Evolutionary conservation across 2,888 invertebrate genomes (phyloP).

Genomic region (Drosophila multiciliata): DNA sequence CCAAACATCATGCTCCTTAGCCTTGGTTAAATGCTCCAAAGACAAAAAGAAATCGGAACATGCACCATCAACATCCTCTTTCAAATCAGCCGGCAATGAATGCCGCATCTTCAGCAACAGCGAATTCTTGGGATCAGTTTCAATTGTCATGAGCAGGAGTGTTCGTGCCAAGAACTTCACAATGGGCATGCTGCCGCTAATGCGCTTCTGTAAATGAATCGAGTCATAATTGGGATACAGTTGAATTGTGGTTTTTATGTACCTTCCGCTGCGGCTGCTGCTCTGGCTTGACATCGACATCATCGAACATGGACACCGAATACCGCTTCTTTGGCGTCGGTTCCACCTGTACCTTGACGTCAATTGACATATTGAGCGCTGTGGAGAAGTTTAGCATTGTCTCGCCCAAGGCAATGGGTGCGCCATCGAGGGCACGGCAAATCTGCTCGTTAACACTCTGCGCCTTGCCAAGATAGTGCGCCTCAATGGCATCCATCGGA

Average conservation of each 20-base stretch:
- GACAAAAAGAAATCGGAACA: slow-evolving; percentile 80
- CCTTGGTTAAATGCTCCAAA: slow-evolving; percentile 81
- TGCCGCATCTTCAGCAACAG: slow-evolving; percentile 65
- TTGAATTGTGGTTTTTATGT: not conserved
- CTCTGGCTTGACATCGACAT: slow-evolving; percentile 70
- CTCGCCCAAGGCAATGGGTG: slow-evolving; percentile 60
- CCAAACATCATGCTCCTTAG: slow-evolving; percentile 82
- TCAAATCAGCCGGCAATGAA: slow-evolving; percentile 48
- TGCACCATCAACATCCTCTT: slow-evolving; percentile 63
- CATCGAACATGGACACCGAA: slow-evolving; percentile 84
- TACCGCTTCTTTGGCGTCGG: slow-evolving; percentile 66
- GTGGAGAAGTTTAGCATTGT: slow-evolving; percentile 70
- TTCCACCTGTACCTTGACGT: slow-evolving; percentile 52
- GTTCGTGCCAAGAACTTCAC: slow-evolving; percentile 81
- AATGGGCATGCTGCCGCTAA: slow-evolving; percentile 71
- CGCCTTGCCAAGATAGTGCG: slow-evolving; percentile 65
- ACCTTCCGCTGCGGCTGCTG: slow-evolving; percentile 68
- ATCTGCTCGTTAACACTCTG: slow-evolving; percentile 75
- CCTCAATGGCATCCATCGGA: slow-evolving; percentile 65
- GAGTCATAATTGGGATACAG: not conserved
- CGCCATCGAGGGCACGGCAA: slow-evolving; percentile 69
- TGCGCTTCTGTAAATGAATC: slow-evolving; percentile 37
- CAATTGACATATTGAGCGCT: slow-evolving; percentile 65
- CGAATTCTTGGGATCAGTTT: slow-evolving; percentile 63
- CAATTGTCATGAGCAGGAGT: slow-evolving; percentile 73